Percentiles rank a stretch among this genome's conserved stretches.
Evolutionary conservation across 2,888 invertebrate species (phyloP).

Genomic region (Stenchaetothrips biformis): DNA sequence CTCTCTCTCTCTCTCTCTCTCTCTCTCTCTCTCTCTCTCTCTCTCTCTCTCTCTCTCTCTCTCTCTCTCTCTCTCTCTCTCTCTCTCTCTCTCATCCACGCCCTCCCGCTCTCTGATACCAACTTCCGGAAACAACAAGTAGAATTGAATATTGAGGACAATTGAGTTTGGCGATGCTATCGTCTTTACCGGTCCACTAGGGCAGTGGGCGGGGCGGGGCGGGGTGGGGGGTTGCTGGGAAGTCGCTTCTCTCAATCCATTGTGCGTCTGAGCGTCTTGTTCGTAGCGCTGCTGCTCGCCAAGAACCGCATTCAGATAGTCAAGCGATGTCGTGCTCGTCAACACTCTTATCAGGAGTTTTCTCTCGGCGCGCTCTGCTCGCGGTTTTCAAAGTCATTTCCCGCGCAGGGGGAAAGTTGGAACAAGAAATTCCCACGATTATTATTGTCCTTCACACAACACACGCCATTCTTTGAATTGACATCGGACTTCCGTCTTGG

Average conservation of each 20-base stretch:
- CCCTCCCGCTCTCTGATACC: slow-evolving; percentile 10
- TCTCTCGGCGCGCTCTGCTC: too few species aligned
- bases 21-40: too few species aligned
- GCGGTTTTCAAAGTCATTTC: too few species aligned
- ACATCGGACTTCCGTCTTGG: too few species aligned
- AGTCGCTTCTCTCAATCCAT: background rate
- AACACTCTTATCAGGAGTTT: too few species aligned
- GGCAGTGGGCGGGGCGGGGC: background rate
- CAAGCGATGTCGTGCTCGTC: background rate
- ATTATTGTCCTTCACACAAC: too few species aligned
- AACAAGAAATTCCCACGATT: too few species aligned
- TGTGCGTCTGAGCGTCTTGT: background rate
- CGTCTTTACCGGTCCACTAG: slow-evolving; percentile 7
- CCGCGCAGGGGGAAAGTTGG: too few species aligned
- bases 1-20: too few species aligned
- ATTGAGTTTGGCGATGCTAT: slow-evolving; percentile 17
- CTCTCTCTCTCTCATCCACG: background rate
- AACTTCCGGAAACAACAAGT: slow-evolving; percentile 22
- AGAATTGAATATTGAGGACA: slow-evolving; percentile 20
- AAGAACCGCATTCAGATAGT: background rate
- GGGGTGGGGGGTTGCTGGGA: background rate
- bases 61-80: background rate
- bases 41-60: too few species aligned
- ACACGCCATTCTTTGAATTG: too few species aligned
- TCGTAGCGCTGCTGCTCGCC: too few species aligned